Percentiles rank a stretch among this genome's conserved stretches.
Conservation (phyloP, 2,888 invertebrate genomes). For the Eupithecia dodoneata region DNA sequence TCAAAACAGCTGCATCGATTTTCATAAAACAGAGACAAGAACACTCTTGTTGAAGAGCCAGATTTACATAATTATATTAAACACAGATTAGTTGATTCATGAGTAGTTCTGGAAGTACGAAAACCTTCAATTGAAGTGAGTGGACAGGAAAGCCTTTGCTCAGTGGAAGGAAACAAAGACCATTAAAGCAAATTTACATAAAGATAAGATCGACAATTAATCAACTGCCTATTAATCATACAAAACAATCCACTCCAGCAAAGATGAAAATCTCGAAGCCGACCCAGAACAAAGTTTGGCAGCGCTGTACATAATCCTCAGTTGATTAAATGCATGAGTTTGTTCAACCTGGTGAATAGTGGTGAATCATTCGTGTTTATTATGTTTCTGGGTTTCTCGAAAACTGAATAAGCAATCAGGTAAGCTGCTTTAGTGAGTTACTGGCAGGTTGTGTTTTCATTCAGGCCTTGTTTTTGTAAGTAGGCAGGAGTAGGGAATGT, state of each 20-base stretch:
- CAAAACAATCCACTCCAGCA: slow-evolving; percentile 12
- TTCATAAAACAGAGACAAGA: background rate
- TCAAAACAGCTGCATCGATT: background rate
- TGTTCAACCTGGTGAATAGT: slow-evolving; percentile 19
- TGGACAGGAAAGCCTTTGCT: background rate
- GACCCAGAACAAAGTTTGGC: slow-evolving; percentile 26
- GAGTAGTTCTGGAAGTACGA: background rate
- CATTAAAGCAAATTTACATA: background rate
- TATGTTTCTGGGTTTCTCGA: background rate
- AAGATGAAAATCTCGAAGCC: slow-evolving; percentile 21
- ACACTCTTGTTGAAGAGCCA: background rate
- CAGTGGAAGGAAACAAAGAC: background rate
- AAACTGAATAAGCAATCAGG: slow-evolving; percentile 10
- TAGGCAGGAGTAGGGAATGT: background rate
- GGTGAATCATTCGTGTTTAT: slow-evolving; percentile 16
- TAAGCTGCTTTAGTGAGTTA: background rate
- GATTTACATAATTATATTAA: too few species aligned
- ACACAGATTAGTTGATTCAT: background rate
- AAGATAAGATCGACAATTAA: background rate
- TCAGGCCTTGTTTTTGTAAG: background rate
- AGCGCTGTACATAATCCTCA: slow-evolving; percentile 11
- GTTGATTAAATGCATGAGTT: slow-evolving; percentile 29
- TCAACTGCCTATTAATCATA: background rate
- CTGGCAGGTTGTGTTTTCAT: background rate
- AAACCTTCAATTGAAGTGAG: background rate